Percentiles rank a stretch among this genome's conserved stretches.
Evolutionary conservation across 2,888 invertebrate genomes (phyloP).

Genomic region (Atrina japonica): DNA sequence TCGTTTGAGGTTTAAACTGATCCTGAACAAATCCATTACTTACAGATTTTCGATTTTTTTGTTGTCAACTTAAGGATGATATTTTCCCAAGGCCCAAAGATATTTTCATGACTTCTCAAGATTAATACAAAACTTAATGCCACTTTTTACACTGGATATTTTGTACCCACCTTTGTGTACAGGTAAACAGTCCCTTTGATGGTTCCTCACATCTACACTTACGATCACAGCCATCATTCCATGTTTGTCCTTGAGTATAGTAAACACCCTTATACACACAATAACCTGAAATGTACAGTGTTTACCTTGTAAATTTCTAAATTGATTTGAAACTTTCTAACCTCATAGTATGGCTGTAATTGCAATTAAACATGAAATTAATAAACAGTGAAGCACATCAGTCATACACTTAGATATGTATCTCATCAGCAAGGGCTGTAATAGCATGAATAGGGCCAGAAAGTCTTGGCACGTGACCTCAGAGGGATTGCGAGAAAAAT

Average conservation of each 20-base stretch:
- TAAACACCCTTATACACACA: slow-evolving; percentile 67
- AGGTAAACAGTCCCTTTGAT: slow-evolving; percentile 53
- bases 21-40: too few species aligned
- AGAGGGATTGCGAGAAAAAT: too few species aligned
- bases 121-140: not conserved
- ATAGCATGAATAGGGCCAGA: too few species aligned
- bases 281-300: slow-evolving; percentile 58
- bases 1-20: too few species aligned
- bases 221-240: slow-evolving; percentile 66
- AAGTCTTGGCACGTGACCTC: too few species aligned
- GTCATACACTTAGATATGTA: not conserved
- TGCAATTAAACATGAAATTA: too few species aligned
- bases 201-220: slow-evolving; percentile 66
- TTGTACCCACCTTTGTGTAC: slow-evolving; percentile 54
- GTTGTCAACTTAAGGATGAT: too few species aligned
- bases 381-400: not conserved
- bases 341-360: not conserved
- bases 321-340: not conserved
- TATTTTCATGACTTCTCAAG: too few species aligned
- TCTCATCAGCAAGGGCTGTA: not conserved
- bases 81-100: too few species aligned
- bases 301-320: too few species aligned
- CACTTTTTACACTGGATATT: not conserved
- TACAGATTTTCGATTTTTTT: too few species aligned
- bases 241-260: slow-evolving; percentile 62